phyloP scores from a whole-genome alignment of 2,113 vertebrate genomes.

The Nerophis lumbriciformis region DNA sequence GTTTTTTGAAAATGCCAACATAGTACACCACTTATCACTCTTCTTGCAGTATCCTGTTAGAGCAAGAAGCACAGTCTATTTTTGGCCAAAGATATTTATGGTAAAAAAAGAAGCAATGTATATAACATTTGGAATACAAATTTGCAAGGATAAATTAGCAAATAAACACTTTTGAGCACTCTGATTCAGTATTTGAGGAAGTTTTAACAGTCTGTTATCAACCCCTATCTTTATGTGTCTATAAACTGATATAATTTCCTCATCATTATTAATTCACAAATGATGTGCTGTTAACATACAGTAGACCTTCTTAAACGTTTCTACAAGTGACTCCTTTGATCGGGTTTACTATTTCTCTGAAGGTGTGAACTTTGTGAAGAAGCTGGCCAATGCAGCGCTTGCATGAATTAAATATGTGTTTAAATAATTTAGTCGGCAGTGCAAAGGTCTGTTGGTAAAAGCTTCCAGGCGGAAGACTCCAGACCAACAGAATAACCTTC shows the following conservation, averaged over 20 bases:
- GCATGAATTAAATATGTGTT: constrained; percentile 69
- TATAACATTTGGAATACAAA: neutral
- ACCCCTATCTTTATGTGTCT: neutral
- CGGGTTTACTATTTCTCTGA: constrained; percentile 25
- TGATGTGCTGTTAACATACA: neutral
- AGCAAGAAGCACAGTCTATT: neutral
- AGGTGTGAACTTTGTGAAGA: constrained; percentile 50
- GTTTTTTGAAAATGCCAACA: constrained; percentile 27
- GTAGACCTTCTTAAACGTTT: neutral
- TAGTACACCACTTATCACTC: constrained; percentile 40
- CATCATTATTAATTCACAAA: neutral
- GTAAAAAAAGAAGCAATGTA: neutral
- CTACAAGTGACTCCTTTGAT: neutral
- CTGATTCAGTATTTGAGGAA: neutral
- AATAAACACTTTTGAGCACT: neutral
- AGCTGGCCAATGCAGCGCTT: constrained; percentile 37
- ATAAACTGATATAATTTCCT: neutral
- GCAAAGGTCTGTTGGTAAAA: constrained; percentile 63
- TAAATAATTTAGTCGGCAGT: constrained; percentile 72
- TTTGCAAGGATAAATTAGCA: neutral
- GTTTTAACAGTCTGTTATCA: neutral
- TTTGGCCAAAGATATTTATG: neutral
- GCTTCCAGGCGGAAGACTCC: constrained; percentile 63
- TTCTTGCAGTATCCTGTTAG: constrained; percentile 43
- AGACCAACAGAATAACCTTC: constrained; percentile 63